Evolutionary conservation across 30 jellyfish, hydroid and myxozoan species (phyloP), one percentile per base, ranked within the genome.

Genomic region (Aurelia aurita complex sp. Pacific): DNA sequence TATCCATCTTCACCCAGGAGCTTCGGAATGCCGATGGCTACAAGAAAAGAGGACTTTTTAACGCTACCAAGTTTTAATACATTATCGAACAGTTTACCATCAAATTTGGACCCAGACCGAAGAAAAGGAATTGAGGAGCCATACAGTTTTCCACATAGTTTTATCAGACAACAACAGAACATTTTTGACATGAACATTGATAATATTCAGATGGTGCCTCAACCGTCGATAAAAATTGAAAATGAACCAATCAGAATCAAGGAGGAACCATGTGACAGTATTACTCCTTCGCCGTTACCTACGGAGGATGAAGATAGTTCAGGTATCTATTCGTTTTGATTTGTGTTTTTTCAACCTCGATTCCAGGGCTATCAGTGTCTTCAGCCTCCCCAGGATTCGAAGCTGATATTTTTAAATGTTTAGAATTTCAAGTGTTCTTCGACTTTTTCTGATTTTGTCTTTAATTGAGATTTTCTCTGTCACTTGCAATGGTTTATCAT

Each of bases 1-100:
- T 82, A 82, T 33, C 85, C 82, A 11, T 82, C 85, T 16, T 82
- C 91, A 60, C 91, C 91, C 15, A 69, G 91, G 18, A 82, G 91
- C 43, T 82, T 82, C 54, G 91, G 91, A 55, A 82, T 68, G 77
- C 64, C 77, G 63, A 50, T 85, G 87, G 65, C 46, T n/a, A 61
- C 29, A 46, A 40, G 77, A 17, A 7, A 33, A n/a, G 77, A 77
- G 29, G 40, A 59, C 67, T 32, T 77, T 42, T 61, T 77, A 13
- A 34, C 87, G 3, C 50, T 77, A 63, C 87, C 87, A 46, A 77
- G 68, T 19, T 0, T 7, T 19, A 77, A 33, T 33, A 16, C 6
- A 34, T 36, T 62, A 77, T 66, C 77, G 57, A 46, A 46, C 57
- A 46, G 57, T 46, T 46, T 46, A 46, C 57, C 57, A 5, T 8